Evolutionary conservation across 2,888 invertebrate species (phyloP).

Genomic region (Protodeltote pygarga): DNA sequence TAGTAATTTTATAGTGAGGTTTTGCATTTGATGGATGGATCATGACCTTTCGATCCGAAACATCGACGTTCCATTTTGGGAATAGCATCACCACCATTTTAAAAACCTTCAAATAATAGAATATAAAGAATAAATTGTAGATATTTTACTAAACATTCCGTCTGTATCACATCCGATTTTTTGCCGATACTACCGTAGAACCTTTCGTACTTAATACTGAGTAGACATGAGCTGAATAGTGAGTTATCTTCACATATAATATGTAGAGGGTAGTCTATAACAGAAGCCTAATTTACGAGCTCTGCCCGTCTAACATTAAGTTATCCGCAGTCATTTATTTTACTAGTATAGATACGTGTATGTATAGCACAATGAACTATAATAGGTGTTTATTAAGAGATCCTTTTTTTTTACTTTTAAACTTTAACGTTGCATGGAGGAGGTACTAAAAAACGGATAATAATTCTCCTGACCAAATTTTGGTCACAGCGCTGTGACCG

Average conservation of each 20-base stretch:
- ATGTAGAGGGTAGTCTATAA: constrained; percentile 1
- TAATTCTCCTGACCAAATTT: no score
- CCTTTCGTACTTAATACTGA: not conserved
- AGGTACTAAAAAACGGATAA: no score
- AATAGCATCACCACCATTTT: no score
- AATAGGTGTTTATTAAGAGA: constrained; percentile 12
- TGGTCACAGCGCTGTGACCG: no score
- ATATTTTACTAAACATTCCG: constrained; percentile 12
- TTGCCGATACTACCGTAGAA: no score
- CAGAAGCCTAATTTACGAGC: constrained; percentile 20
- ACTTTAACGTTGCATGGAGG: no score
- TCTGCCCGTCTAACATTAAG: constrained; percentile 23
- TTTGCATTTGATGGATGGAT: no score
- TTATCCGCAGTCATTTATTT: constrained; percentile 30
- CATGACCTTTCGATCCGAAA: no score
- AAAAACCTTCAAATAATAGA: no score
- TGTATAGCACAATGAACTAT: not conserved
- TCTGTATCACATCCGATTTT: no score
- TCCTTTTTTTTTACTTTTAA: constrained; percentile 5
- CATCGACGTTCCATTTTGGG: no score
- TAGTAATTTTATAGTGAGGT: no score
- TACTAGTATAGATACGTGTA: not conserved
- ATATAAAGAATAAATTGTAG: not conserved
- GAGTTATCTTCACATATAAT: not conserved
- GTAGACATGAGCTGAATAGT: not conserved